Base-by-base conservation (phyloP, 1,140 invertebrate genomes). In the Bombus difficillimus region DNA sequence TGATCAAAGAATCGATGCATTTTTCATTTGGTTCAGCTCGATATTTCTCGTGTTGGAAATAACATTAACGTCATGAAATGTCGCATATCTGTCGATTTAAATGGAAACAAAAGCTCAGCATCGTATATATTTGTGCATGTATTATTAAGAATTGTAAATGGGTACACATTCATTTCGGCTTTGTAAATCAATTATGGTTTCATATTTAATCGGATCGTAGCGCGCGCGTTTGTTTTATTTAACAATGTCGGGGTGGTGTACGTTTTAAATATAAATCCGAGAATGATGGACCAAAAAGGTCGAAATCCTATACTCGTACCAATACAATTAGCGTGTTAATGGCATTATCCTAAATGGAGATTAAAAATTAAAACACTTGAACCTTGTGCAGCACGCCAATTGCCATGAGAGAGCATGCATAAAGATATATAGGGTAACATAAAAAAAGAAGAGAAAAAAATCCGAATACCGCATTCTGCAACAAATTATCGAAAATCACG, bases 321-420 rank as follows among this genome's bases (percentile, higher is more conserved):
- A 62, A 71, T 79, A n/a, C 81, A 71, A 86, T 86, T 84, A 84
- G 68, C 66, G 57, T n/a, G 81, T 79, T 86, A 86, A 86, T 79
- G 43, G 81, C 79, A 83, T 84, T 76, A 68, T 68, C 68, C 62
- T 75, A 76, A 82, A 82, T 82, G 85, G 81, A 71, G 85, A 76
- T 82, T 69, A 76, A 83, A 76, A 86, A 83, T 83, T 71, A 37
- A 86, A 86, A 83, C 41, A 74, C 34, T 81, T 68, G 76, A 85
- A 64, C 57, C 34, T 41, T 73, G 77, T 80, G 41, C 83, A 43
- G 32, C 66, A 5, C 3, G 66, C 25, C 75, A 64, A 73, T 80
- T 47, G 68, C 57, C 47, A 34, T 22, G 32, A 10, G 57, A n/a
- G 68, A n/a, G 68, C 3, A 3, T 28, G 39, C 53, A 32, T 62